Evolutionary conservation across 2,113 vertebrate genomes (phyloP), one percentile per base, ranked within the genome.

Genomic region (Ariopsis seemanni): DNA sequence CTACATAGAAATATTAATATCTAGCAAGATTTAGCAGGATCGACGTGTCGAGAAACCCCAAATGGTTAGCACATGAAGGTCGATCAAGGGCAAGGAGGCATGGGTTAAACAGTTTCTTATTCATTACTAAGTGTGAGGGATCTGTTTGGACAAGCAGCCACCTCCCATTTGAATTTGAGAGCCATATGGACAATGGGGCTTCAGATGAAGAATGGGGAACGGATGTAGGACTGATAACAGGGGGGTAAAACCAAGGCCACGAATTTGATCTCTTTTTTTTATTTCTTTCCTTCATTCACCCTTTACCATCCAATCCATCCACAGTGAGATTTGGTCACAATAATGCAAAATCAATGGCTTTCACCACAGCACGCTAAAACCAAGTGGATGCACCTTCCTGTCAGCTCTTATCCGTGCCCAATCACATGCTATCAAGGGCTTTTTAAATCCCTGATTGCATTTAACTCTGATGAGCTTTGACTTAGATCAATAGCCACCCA

Each of bases 291-390:
- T 86, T 82, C 53, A 42, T 91, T 92, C 88, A 85, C 92, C 94
- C 90, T 93, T 93, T 92, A 93, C 92, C 92, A 93, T 92, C 90
- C 92, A 67, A 27, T 60, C 85, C 72, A 75, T 85, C 85, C 85
- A 50, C 74, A 2, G 77, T 62, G n/a, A 79, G 88, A 88, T 88
- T 86, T 86, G 83, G 77, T 86, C 87, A 67, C n/a, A 83, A 87
- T 87, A 87, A 89, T 84, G 79, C 86, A 87, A 90, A 91, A 91
- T 90, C 86, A 65, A 88, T 91, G 89, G 72, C 85, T 82, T 85
- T 88, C 69, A 77, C 60, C 74, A 75, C 30, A 82, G 85, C 84
- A 60, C 53, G 72, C 48, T 75, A 53, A 60, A 85, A 84, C 79
- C 85, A 86, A 75, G 83, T 86, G 79, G 80, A 71, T 65, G 77